Evolutionary conservation across 2,797 vertebrate species (phyloP), one percentile per base, ranked within the genome.

Genomic region (Ciconia nigra): DNA sequence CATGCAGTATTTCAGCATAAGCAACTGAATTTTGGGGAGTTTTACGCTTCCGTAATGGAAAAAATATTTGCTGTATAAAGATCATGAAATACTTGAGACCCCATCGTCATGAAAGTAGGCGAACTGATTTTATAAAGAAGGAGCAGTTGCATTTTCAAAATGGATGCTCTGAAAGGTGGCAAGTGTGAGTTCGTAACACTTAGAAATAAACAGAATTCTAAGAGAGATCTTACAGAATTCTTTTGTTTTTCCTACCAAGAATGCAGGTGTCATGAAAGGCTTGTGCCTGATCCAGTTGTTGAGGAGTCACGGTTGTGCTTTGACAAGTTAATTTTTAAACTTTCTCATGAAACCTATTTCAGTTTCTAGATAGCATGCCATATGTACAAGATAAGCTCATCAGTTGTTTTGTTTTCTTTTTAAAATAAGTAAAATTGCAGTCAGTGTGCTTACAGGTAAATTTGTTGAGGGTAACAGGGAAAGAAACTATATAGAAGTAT

Each of bases 271-370:
- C 39, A 10, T 11, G 46, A 76, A 81, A 90, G 19, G 24, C 49
- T 78, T 51, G 21, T 72, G 39, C 33, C 65, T 4, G 0, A 91
- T 86, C n/a, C 61, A 71, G 3, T 81, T 83, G 72, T 67, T 78
- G 54, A 89, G 52, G 37, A 96, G 61, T 65, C 49, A 28, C 2
- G 4, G 46, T 66, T 59, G 25, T 89, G 57, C 83, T 96, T 93
- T 95, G 55, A 62, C 51, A 90, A 90, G 95, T 96, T 94, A 90
- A 91, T 92, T 87, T 96, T 94, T 92, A 95, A 95, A 47, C 89
- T 77, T 87, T 61, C 49, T 73, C 28, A 22, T 87, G 71, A 80
- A 91, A n/a, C 42, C 35, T 88, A 17, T 41, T 87, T 49, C 67
- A 70, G n/a, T 37, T 80, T 71, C 35, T 66, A 62, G 72, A 47